Evolutionary conservation across 2,888 invertebrate genomes (phyloP).

Genomic region (Agrotis exclamationis): DNA sequence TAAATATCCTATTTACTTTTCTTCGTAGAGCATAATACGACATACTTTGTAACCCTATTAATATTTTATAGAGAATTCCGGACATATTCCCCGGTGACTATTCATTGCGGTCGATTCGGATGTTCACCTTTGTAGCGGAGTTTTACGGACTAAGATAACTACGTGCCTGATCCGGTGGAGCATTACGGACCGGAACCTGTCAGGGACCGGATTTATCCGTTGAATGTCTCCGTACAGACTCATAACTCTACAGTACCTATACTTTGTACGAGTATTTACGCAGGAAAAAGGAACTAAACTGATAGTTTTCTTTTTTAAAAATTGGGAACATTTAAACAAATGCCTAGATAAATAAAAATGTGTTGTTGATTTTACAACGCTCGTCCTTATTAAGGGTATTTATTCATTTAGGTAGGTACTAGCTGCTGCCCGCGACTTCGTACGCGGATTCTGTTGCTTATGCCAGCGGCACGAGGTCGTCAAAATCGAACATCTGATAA

Average conservation of each 20-base stretch:
- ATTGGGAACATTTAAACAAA: background rate
- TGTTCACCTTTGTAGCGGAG: background rate
- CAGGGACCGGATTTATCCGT: constrained; percentile 18
- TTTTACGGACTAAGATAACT: constrained; percentile 22
- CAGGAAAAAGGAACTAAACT: constrained; percentile 1
- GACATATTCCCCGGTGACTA: background rate
- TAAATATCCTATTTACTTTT: background rate
- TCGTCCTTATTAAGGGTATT: too few relatives aligned
- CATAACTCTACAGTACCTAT: constrained; percentile 5
- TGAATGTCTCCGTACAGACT: constrained; percentile 9
- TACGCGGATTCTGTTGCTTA: too few relatives aligned
- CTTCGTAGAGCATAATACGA: constrained; percentile 16
- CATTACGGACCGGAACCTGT: background rate
- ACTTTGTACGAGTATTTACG: background rate
- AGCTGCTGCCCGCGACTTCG: too few relatives aligned
- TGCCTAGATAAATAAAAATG: too few relatives aligned
- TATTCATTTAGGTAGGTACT: too few relatives aligned
- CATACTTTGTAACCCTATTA: constrained; percentile 8
- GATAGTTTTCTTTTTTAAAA: background rate
- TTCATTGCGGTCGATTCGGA: background rate
- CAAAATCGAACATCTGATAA: too few relatives aligned
- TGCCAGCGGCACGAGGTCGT: too few relatives aligned
- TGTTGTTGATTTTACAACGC: too few relatives aligned
- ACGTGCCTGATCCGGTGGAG: constrained; percentile 7
- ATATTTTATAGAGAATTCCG: constrained; percentile 11